Conservation (phyloP, 23 tunicate species). For the Diplosoma virens region DNA sequence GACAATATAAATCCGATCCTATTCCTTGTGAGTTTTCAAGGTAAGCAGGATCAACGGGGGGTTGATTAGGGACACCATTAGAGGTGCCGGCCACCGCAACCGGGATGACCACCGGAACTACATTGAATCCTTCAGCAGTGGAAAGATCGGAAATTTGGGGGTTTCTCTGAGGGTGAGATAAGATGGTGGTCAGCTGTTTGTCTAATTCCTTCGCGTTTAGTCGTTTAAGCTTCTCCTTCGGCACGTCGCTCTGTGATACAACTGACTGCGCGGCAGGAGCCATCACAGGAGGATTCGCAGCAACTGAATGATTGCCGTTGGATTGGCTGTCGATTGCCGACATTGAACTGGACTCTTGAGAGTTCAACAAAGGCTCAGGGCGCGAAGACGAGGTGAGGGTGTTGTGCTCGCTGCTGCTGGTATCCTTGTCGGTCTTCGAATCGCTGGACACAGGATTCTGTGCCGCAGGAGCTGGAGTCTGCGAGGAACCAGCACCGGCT, state of each 20-base stretch:
- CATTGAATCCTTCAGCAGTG: neutral
- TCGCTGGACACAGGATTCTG: neutral
- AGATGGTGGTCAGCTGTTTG: slow-evolving; percentile 75
- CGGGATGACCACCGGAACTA: slow-evolving; percentile 37
- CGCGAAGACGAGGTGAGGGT: neutral
- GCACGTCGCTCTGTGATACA: neutral
- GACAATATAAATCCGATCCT: neutral
- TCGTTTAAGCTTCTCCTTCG: slow-evolving; percentile 17
- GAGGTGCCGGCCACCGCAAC: slow-evolving; percentile 19
- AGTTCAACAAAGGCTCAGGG: neutral
- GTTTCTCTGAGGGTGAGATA: slow-evolving; percentile 59
- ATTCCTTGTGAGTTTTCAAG: neutral
- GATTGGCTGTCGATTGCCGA: neutral
- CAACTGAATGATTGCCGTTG: neutral
- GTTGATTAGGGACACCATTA: neutral
- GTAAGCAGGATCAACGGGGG: neutral
- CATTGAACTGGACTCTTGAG: neutral
- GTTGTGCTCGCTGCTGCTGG: slow-evolving; percentile 29
- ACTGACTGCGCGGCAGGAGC: slow-evolving; percentile 3
- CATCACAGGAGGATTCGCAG: neutral
- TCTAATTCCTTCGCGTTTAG: slow-evolving; percentile 62
- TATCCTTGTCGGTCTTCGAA: slow-evolving; percentile 15
- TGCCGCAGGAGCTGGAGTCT: neutral
- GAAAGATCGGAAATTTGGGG: neutral
- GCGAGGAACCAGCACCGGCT: neutral